Percentiles rank a stretch among this genome's conserved stretches.
Evolutionary conservation across 1,140 invertebrate species (phyloP).

Genomic region (Pectinophora gossypiella): DNA sequence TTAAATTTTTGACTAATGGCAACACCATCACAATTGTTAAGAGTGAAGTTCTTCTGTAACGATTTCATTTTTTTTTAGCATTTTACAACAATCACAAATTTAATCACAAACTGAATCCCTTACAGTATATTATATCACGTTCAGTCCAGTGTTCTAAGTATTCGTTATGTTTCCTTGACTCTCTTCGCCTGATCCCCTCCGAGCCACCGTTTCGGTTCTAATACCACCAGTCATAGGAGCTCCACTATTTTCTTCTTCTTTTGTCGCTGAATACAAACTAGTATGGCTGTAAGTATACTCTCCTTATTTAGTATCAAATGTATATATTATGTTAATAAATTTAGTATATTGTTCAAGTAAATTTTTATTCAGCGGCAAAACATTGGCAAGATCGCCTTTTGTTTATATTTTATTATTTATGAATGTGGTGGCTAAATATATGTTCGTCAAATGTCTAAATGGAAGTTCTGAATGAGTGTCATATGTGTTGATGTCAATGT

Average conservation of each 20-base stretch:
- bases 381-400: slow-evolving; percentile 45
- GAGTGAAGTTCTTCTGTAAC: slow-evolving; percentile 33
- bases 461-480: too few species aligned
- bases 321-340: too few species aligned
- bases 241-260: slow-evolving; percentile 35
- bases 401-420: slow-evolving; percentile 57
- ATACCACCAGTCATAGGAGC: slow-evolving; percentile 35
- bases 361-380: slow-evolving; percentile 37
- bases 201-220: too few species aligned
- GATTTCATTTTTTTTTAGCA: slow-evolving; percentile 24
- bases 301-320: not conserved
- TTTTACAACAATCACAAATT: slow-evolving; percentile 17
- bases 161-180: slow-evolving; percentile 30
- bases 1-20: slow-evolving; percentile 70
- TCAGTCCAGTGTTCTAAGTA: slow-evolving; percentile 22
- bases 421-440: too few species aligned
- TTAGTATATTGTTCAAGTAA: too few species aligned
- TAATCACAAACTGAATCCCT: slow-evolving; percentile 10
- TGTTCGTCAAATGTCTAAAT: too few species aligned
- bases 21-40: slow-evolving; percentile 73
- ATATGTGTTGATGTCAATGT: too few species aligned
- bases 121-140: slow-evolving; percentile 29
- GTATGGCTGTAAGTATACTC: not conserved
- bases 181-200: slow-evolving; percentile 35
- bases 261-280: slow-evolving; percentile 35